Base-by-base conservation (phyloP, 2,113 vertebrate species). In the Glaucidium brasilianum region DNA sequence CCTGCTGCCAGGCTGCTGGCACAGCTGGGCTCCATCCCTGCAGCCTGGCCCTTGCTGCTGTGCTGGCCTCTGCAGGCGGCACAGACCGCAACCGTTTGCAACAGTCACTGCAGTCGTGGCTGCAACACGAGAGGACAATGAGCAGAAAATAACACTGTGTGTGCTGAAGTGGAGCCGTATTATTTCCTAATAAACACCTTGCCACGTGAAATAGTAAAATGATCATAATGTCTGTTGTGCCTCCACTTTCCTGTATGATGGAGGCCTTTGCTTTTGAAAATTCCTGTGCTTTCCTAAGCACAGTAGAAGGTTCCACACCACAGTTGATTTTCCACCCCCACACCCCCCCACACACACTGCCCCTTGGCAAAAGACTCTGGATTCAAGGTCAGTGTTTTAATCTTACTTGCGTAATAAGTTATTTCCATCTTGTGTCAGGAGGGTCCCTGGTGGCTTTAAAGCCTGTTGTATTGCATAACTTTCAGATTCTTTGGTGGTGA, bases 401-500 rank as follows among this genome's bases (percentile, higher is more conserved):
- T 91, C 74, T 64, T 72, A 76, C 72, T 97, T 94, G 73, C 67
- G 76, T 95, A 96, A 95, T 91, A 87, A 83, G 92, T 93, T 89
- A 86, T 94, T 97, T 96, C 93, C 91, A 90, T 91, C 86, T 87
- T 93, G 49, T 86, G 37, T 85, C 89, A 85, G 39, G 64, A 71
- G 49, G 22, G 75, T 84, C 96, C 88, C 91, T 60, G 27, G 79
- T 94, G 95, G 72, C 69, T 85, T 93, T 72, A 77, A 90, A 90
- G 84, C 35, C 79, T 81, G 55, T 89, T 83, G 15, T 76, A 59
- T 83, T 92, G 90, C 71, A 81, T 96, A 93, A 97, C 87, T 90
- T 92, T 81, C 47, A 94, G 83, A 96, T 96, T 96, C 92, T 91
- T 96, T 85, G 81, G 76, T 96, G 83, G 30, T 95, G 89, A 94